Evolutionary conservation across 2,888 invertebrate species (phyloP).

Genomic region (Apamea monoglypha): DNA sequence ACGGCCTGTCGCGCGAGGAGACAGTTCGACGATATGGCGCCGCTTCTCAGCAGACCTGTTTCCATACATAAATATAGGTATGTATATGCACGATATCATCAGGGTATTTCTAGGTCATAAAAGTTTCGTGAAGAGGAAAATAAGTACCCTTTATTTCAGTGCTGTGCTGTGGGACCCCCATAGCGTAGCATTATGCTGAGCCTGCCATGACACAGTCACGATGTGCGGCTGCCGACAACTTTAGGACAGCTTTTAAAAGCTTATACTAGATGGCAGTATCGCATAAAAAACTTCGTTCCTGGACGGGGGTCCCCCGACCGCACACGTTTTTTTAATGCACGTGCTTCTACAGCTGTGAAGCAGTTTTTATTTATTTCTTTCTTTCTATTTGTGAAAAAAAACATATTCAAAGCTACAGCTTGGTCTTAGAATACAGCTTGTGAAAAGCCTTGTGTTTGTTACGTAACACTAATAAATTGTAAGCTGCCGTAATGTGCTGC

Average conservation of each 20-base stretch:
- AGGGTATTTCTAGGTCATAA: not conserved
- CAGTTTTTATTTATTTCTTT: not conserved
- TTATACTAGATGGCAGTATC: not conserved
- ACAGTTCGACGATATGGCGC: slow-evolving; percentile 51
- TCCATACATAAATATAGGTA: not conserved
- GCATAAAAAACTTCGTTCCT: not conserved
- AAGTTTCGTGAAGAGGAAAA: not conserved
- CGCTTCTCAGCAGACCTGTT: slow-evolving; percentile 12
- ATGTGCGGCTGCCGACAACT: not conserved
- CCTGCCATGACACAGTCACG: not conserved
- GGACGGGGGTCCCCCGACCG: not conserved
- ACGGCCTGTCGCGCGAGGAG: slow-evolving; percentile 29
- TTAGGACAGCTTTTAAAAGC: not conserved
- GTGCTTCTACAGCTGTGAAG: not conserved
- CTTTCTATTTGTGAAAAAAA: not conserved
- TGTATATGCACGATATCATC: not conserved
- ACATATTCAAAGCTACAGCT: not conserved
- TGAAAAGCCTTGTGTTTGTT: slow-evolving; percentile 21
- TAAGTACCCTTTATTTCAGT: not conserved
- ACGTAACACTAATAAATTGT: slow-evolving; percentile 52
- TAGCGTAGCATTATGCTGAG: too few relatives aligned
- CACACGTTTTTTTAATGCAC: not conserved
- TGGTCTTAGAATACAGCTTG: not conserved
- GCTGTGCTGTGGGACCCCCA: too few relatives aligned
- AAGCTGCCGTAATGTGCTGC: slow-evolving; percentile 25